Evolutionary conservation across 2,113 vertebrate genomes (phyloP).

Genomic region (Marmota monax): DNA sequence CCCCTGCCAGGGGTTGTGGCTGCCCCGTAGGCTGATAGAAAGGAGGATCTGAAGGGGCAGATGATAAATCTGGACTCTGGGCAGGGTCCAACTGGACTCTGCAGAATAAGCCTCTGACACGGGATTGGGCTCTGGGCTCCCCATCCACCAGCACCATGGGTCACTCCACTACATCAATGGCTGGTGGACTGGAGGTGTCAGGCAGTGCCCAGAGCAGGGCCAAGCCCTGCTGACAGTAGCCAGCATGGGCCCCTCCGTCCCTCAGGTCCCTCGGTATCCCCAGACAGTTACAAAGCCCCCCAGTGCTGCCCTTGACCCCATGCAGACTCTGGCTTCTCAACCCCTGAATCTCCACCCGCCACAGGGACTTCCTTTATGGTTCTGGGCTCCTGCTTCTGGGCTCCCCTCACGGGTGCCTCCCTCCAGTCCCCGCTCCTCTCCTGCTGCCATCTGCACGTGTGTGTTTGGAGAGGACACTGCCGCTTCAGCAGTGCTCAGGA

Average conservation of each 20-base stretch:
- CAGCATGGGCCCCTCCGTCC: not conserved
- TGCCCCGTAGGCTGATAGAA: not conserved
- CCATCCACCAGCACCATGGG: not conserved
- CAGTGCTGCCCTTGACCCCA: not conserved
- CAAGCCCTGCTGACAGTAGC: not conserved
- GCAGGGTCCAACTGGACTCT: not conserved
- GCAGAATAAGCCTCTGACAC: not conserved
- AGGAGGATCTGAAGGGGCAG: not conserved
- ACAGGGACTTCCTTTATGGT: not conserved
- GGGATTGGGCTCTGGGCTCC: not conserved
- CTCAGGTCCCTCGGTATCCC: not conserved
- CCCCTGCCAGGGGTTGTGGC: not conserved
- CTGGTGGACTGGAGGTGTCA: not conserved
- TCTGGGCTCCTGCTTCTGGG: not conserved
- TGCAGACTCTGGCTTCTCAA: not conserved
- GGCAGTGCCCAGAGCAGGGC: not conserved
- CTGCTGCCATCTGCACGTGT: not conserved
- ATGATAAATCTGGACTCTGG: not conserved
- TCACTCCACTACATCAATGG: not conserved
- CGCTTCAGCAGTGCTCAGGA: constrained; percentile 12
- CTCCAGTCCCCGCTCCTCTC: not conserved
- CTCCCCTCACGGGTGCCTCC: not conserved
- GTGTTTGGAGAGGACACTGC: not conserved
- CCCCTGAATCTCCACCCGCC: not conserved
- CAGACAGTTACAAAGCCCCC: not conserved